Evolutionary conservation across 2,113 vertebrate species (phyloP).

Genomic region (Phocoena phocoena): DNA sequence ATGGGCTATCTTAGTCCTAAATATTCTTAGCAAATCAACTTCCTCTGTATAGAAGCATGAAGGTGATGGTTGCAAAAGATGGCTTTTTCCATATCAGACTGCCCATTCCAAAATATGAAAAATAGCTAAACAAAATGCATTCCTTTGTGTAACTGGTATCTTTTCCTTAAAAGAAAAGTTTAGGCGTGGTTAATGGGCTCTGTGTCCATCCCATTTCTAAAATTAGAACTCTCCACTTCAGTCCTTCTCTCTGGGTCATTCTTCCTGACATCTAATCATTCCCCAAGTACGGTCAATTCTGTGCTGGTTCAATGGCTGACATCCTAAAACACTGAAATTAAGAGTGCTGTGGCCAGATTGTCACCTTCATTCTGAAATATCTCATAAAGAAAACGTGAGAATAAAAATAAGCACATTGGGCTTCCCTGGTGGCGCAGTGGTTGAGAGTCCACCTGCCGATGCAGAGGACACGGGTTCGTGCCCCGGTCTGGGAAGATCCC

Average conservation of each 20-base stretch:
- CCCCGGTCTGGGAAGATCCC: too few relatives aligned
- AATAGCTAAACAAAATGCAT: background rate
- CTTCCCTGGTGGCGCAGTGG: too few relatives aligned
- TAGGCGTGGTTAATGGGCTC: background rate
- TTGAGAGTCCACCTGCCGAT: too few relatives aligned
- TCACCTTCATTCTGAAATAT: background rate
- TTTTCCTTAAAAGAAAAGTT: background rate
- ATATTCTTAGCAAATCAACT: background rate
- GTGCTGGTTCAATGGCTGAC: background rate
- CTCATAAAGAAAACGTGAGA: background rate
- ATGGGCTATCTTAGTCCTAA: background rate
- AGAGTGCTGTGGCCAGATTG: background rate
- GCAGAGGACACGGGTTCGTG: too few relatives aligned
- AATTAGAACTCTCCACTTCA: background rate
- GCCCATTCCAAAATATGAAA: background rate
- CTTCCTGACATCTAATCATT: background rate
- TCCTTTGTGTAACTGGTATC: background rate
- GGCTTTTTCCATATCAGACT: background rate
- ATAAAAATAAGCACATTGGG: background rate
- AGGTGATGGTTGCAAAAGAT: background rate
- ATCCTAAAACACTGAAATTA: background rate
- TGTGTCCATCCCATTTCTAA: background rate
- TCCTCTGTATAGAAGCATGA: background rate
- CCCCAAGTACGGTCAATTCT: background rate
- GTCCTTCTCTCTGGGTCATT: background rate